phyloP scores from a whole-genome alignment of 2,113 vertebrate genomes.

The Merops nubicus region DNA sequence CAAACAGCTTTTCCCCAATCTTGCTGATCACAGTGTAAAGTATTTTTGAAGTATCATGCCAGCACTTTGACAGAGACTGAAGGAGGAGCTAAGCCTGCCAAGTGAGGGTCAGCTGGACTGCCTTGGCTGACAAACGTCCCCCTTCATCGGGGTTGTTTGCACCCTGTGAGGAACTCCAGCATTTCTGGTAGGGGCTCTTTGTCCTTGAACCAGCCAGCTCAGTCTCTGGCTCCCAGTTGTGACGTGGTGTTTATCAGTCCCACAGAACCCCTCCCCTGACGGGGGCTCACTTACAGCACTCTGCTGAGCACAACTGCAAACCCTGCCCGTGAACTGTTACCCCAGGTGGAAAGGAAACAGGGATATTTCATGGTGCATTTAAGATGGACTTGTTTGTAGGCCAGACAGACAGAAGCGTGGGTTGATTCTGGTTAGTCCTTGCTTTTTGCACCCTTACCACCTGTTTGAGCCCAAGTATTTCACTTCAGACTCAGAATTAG shows the following conservation, averaged over 20 bases:
- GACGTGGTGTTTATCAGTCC: rapidly evolving
- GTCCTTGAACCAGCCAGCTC: not conserved
- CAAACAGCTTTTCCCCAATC: not conserved
- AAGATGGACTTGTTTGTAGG: not conserved
- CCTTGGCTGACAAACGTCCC: not conserved
- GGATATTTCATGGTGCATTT: not conserved
- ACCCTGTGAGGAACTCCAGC: not conserved
- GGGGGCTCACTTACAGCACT: not conserved
- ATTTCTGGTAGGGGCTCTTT: not conserved
- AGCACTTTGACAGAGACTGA: not conserved
- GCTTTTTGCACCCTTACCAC: not conserved
- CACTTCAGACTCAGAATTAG: not conserved
- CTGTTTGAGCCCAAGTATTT: not conserved
- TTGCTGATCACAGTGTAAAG: constrained; percentile 17
- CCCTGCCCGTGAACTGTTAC: not conserved
- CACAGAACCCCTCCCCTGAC: not conserved
- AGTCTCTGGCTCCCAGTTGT: not conserved
- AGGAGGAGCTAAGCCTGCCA: not conserved
- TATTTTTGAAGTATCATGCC: not conserved
- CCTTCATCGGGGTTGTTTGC: not conserved
- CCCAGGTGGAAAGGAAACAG: not conserved
- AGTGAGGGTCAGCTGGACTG: not conserved
- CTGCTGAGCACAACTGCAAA: rapidly evolving
- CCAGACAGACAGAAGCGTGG: not conserved
- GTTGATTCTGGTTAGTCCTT: not conserved